Evolutionary conservation across 1,140 invertebrate species (phyloP).

Genomic region (Hydropsyche tenuis): DNA sequence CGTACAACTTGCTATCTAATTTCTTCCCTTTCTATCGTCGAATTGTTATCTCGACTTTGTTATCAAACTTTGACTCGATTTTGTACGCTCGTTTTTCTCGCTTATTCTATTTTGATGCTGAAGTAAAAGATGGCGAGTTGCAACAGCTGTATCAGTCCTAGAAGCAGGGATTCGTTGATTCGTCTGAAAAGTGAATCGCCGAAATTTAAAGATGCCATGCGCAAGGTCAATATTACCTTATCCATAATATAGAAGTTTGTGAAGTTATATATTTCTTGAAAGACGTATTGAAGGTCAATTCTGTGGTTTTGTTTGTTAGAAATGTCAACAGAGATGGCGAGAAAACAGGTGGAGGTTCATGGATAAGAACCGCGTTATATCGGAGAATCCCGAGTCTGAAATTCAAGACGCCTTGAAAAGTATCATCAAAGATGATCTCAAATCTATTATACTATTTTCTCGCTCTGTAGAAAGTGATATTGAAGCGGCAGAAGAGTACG

Average conservation of each 20-base stretch:
- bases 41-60: too few species aligned
- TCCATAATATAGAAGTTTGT: not conserved
- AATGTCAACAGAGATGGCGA: slow-evolving; percentile 44
- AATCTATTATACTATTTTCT: slow-evolving; percentile 11
- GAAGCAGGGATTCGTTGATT: slow-evolving; percentile 40
- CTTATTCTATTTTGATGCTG: too few species aligned
- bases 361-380: slow-evolving; percentile 39
- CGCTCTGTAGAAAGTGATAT: not conserved
- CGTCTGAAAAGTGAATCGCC: slow-evolving; percentile 47
- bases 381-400: slow-evolving; percentile 19
- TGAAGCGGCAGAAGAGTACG: slow-evolving; percentile 28
- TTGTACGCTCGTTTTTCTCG: too few species aligned
- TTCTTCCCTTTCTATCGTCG: too few species aligned
- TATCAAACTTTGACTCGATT: too few species aligned
- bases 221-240: slow-evolving; percentile 35
- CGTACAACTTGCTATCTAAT: too few species aligned
- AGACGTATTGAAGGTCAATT: not conserved
- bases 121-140: too few species aligned
- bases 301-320: slow-evolving; percentile 37
- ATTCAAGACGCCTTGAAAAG: slow-evolving; percentile 34
- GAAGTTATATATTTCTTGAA: too few species aligned
- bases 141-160: not conserved
- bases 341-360: slow-evolving; percentile 42
- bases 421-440: slow-evolving; percentile 45
- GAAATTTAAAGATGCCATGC: slow-evolving; percentile 42